Base-by-base conservation (phyloP, 2,888 invertebrate genomes). In the Galeruca laticollis region DNA sequence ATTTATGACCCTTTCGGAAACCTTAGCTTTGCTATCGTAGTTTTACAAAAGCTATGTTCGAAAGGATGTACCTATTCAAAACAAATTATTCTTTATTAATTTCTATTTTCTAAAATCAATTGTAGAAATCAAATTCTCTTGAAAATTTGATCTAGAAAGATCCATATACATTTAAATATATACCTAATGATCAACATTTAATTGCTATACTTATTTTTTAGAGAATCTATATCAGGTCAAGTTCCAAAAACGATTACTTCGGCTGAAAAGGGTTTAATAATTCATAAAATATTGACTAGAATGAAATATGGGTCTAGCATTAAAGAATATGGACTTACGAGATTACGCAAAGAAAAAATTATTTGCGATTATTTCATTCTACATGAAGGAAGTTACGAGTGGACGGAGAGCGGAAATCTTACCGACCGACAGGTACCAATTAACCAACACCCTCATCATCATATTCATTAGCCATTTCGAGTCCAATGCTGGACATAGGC, bases 401-500 rank as follows among this genome's bases (percentile, higher is more conserved):
- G 83, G 79, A 78, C 81, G 0, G 70, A 78, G n/a, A 75, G 77
- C 9, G 82, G 80, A 3, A 76, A 73, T 35, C 75, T 85, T 1
- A 84, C 80, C 26, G 84, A 84, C 37, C 78, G 86, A 60, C 86
- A 86, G 77, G 85, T 88, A 87, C 80, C 89, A 88, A 80, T 84
- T 43, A 43, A 11, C 43, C 13, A 86, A 59, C 90, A 91, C 79
- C 90, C 90, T n/a, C n/a, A n/a, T n/a, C n/a, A n/a, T n/a, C n/a
- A n/a, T n/a, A n/a, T n/a, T n/a, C n/a, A n/a, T n/a, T n/a, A n/a
- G n/a, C n/a, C n/a, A n/a, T n/a, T n/a, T n/a, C n/a, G n/a, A n/a
- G n/a, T n/a, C n/a, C n/a, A n/a, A n/a, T n/a, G n/a, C n/a, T n/a
- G n/a, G n/a, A n/a, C n/a, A n/a, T n/a, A n/a, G n/a, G n/a, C n/a